Percentiles rank a stretch among this genome's conserved stretches.
Conservation (phyloP, 2,113 vertebrate genomes). For the Embiotoca jacksoni region DNA sequence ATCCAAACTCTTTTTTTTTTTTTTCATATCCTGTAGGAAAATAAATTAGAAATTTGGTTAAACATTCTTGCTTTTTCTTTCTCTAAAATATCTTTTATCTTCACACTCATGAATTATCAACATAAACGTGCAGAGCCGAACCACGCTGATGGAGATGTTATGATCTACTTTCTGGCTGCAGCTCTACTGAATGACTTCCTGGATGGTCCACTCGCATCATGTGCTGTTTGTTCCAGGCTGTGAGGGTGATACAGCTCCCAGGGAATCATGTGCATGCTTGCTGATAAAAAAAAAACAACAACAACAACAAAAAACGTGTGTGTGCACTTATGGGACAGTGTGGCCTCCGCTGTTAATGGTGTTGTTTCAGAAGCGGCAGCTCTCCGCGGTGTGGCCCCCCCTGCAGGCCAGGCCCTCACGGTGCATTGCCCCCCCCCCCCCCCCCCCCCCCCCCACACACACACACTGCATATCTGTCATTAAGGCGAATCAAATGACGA, state of each 20-base stretch:
- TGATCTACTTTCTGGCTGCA: slow-evolving; percentile 33
- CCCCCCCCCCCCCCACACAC: accelerated
- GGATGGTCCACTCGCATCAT: slow-evolving; percentile 3
- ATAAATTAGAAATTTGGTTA: slow-evolving; percentile 78
- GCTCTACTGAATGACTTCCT: slow-evolving; percentile 8
- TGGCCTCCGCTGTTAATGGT: slow-evolving; percentile 68
- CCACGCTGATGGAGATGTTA: slow-evolving; percentile 14
- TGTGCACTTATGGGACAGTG: slow-evolving; percentile 22
- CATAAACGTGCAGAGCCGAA: neutral
- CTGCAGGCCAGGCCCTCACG: slow-evolving; percentile 17
- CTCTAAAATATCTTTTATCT: neutral
- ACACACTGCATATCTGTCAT: slow-evolving; percentile 5
- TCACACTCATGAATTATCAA: neutral
- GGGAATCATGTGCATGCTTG: slow-evolving; percentile 13
- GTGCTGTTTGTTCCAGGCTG: slow-evolving; percentile 8
- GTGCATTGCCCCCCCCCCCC: accelerated
- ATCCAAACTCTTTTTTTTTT: slow-evolving; percentile 64
- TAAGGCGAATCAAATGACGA: slow-evolving; percentile 2
- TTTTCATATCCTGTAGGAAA: slow-evolving; percentile 77
- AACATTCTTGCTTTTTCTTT: neutral
- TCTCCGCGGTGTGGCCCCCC: slow-evolving; percentile 8
- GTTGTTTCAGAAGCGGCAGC: slow-evolving; percentile 36
- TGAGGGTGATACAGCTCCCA: slow-evolving; percentile 43
- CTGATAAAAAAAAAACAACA: slow-evolving; percentile 32
- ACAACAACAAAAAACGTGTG: neutral